Conservation (phyloP, 1,140 invertebrate species). For the Hesperophylax magnus region DNA sequence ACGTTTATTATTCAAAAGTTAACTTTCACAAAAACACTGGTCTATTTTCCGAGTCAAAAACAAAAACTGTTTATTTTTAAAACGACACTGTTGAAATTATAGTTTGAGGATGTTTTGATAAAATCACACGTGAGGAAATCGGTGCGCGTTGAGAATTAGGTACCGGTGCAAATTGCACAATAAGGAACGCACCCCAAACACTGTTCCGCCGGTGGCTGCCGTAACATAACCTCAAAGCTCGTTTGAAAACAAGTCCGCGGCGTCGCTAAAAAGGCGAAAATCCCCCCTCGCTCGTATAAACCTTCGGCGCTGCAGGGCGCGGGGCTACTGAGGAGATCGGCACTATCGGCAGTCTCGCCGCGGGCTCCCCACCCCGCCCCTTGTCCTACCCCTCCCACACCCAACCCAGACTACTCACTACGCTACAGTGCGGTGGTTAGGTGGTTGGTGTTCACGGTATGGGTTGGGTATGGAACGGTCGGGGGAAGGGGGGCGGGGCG, state of each 20-base stretch:
- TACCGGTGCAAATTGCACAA: slow-evolving; percentile 32
- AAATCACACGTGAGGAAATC: background rate
- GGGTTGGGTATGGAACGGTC: background rate
- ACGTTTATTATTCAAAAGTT: background rate
- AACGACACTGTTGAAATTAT: background rate
- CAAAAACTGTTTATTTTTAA: background rate
- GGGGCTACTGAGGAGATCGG: slow-evolving; percentile 47
- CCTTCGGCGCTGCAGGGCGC: slow-evolving; percentile 50
- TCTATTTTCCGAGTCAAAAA: background rate
- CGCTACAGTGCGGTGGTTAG: too few relatives aligned
- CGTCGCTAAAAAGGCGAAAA: background rate
- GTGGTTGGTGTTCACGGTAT: too few relatives aligned
- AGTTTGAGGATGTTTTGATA: background rate
- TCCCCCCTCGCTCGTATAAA: slow-evolving; percentile 18
- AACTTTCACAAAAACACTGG: slow-evolving; percentile 15
- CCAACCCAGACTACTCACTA: too few relatives aligned
- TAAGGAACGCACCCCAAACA: slow-evolving; percentile 36
- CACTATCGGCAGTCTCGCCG: slow-evolving; percentile 35
- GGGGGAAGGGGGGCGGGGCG: slow-evolving; percentile 6
- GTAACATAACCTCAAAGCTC: slow-evolving; percentile 43
- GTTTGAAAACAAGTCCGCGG: slow-evolving; percentile 27
- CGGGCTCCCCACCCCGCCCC: slow-evolving; percentile 33
- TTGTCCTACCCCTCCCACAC: background rate
- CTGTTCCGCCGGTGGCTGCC: slow-evolving; percentile 19
- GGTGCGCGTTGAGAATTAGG: slow-evolving; percentile 8